Conservation (phyloP, 2,888 invertebrate species). For the Branchellion lobata region DNA sequence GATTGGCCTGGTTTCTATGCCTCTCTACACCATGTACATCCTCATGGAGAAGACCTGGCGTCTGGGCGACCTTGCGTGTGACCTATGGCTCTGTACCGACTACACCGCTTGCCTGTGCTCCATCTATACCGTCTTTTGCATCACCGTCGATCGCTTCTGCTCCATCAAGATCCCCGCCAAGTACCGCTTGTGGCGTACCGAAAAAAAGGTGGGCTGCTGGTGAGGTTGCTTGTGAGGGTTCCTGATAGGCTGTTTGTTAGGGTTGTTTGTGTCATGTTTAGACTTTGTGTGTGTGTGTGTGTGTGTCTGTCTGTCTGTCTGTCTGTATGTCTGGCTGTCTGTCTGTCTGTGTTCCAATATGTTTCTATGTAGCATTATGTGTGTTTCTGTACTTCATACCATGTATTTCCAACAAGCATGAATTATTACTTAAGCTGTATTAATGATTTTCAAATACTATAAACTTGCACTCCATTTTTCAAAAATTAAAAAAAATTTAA, state of each 20-base stretch:
- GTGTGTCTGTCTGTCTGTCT: not conserved
- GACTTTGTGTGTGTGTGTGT: too few relatives aligned
- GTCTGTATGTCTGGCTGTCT: too few relatives aligned
- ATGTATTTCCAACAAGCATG: too few relatives aligned
- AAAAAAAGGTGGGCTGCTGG: slow-evolving; percentile 71
- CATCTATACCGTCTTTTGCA: slow-evolving; percentile 96
- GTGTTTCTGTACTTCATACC: too few relatives aligned
- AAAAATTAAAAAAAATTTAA: too few relatives aligned
- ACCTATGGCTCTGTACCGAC: slow-evolving; percentile 96
- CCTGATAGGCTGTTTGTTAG: not conserved
- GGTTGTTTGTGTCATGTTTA: too few relatives aligned
- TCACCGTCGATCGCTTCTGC: slow-evolving; percentile 96
- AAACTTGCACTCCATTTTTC: too few relatives aligned
- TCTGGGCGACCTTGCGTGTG: slow-evolving; percentile 89
- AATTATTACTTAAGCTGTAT: too few relatives aligned
- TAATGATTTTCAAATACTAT: too few relatives aligned
- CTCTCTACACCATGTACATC: slow-evolving; percentile 96
- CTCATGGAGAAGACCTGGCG: slow-evolving; percentile 89
- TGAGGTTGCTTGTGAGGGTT: not conserved
- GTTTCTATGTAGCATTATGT: too few relatives aligned
- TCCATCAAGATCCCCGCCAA: slow-evolving; percentile 98
- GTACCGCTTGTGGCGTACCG: slow-evolving; percentile 94
- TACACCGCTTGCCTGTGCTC: slow-evolving; percentile 94
- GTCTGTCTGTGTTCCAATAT: too few relatives aligned
- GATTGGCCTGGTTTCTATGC: slow-evolving; percentile 72